Percentiles rank a stretch among this genome's conserved stretches.
phyloP scores from a whole-genome alignment of 1,140 invertebrate genomes.

The Hestina assimilis region DNA sequence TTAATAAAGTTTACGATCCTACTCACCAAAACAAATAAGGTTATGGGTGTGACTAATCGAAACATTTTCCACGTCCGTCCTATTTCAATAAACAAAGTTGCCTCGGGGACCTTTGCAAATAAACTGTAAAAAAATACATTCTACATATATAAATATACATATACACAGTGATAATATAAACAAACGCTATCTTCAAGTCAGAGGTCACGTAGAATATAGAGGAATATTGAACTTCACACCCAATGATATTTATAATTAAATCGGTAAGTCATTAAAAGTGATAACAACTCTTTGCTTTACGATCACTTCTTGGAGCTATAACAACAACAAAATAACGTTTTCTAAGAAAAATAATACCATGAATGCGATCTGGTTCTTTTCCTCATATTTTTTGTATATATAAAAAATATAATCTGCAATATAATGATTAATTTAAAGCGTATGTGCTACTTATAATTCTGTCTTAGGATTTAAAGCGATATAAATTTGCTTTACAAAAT shows the following conservation, averaged over 20 bases:
- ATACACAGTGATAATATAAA: slow-evolving; percentile 27
- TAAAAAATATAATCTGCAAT: too few species aligned
- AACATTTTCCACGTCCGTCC: slow-evolving; percentile 42
- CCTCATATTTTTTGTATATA: too few species aligned
- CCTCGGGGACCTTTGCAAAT: slow-evolving; percentile 27
- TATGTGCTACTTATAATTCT: too few species aligned
- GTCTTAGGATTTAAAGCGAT: too few species aligned
- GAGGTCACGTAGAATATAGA: slow-evolving; percentile 22
- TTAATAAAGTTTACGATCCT: neutral
- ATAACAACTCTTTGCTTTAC: neutral
- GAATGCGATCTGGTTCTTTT: too few species aligned
- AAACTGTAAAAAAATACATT: slow-evolving; percentile 34
- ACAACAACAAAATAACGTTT: too few species aligned
- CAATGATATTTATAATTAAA: neutral
- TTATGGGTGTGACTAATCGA: slow-evolving; percentile 29
- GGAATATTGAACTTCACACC: slow-evolving; percentile 5
- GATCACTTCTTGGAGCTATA: neutral
- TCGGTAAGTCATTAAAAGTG: neutral
- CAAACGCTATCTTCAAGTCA: slow-evolving; percentile 35
- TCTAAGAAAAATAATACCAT: too few species aligned
- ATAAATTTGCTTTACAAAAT: too few species aligned
- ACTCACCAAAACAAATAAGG: slow-evolving; percentile 44
- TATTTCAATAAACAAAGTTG: slow-evolving; percentile 32
- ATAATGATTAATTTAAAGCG: too few species aligned
- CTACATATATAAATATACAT: slow-evolving; percentile 33